Evolutionary conservation across 2,797 vertebrate genomes (phyloP).

Genomic region (Pseudotriccus pelzelni): DNA sequence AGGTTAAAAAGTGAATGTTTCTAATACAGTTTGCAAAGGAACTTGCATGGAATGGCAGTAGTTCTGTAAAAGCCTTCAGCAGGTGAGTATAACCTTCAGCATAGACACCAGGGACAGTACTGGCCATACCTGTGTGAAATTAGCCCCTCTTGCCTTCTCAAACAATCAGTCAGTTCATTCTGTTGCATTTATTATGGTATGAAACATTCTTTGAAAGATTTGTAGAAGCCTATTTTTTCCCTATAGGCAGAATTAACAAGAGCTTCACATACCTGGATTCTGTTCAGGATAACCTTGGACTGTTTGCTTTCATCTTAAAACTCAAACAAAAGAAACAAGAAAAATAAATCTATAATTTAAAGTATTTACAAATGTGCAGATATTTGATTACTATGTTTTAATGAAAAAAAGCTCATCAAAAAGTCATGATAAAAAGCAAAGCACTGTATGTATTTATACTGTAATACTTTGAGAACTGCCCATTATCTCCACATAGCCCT

Average conservation of each 20-base stretch:
- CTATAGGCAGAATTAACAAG: conserved; percentile 30
- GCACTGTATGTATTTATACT: neutral
- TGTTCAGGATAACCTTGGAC: conserved; percentile 38
- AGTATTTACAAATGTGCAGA: neutral
- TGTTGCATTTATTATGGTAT: neutral
- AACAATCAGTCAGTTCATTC: neutral
- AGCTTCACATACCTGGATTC: neutral
- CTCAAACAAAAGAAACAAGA: neutral
- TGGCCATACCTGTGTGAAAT: neutral
- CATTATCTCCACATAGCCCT: neutral
- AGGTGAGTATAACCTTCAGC: neutral
- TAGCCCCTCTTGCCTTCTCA: neutral
- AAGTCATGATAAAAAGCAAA: neutral
- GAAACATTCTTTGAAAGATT: neutral
- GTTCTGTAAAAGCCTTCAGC: neutral
- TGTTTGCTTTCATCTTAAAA: conserved; percentile 58
- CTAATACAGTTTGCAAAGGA: conserved; percentile 24
- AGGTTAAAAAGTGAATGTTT: conserved; percentile 28
- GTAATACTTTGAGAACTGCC: neutral
- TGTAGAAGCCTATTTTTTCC: neutral
- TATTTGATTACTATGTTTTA: neutral
- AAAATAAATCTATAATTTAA: conserved; percentile 32
- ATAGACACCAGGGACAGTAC: neutral
- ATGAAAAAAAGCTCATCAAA: conserved; percentile 3
- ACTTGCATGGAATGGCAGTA: conserved; percentile 49